Base-by-base conservation (phyloP, 1,140 invertebrate genomes). In the Aphaenogaster floridana region DNA sequence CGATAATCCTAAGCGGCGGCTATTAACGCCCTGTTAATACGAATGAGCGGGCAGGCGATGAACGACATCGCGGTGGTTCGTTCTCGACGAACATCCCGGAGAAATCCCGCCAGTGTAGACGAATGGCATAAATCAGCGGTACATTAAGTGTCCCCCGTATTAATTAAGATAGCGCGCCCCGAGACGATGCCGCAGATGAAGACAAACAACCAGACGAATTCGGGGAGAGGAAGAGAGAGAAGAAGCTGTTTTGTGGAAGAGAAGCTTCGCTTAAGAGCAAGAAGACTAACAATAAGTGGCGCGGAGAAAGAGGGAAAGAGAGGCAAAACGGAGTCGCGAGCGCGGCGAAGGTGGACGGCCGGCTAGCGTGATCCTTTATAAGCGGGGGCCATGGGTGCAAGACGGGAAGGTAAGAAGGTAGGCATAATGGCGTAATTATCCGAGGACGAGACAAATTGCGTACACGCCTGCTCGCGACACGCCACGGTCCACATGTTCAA, bases 361-460 rank as follows among this genome's bases (percentile, higher is more conserved):
- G 42, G 77, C 78, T 89, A 88, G 87, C 72, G 54, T 59, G 59
- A 59, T 71, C 77, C 69, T 59, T 81, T 87, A 76, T 64, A 83
- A 81, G 42, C 76, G 39, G 34, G 68, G 39, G 11, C 54, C 76
- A 66, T 59, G 87, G 76, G 36, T 79, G 85, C 86, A 83, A 89
- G 89, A 85, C 83, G 88, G 88, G 86, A 74, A 74, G 89, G 89
- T 83, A 90, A 85, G 89, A 88, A 92, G 90, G 90, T 86, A 91
- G 87, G 89, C 92, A 94, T 94, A 94, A 94, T 94, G 93, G 92
- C 89, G 93, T 94, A 94, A 94, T 94, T 94, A 94, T 94, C 93
- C 92, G 88, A 89, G 92, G 91, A 94, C 91, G 94, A 94, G 94
- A 94, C 94, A 94, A 94, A 94, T 94, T 94, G 94, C 92, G 86